phyloP scores from a whole-genome alignment of 1,140 invertebrate genomes.

The Seison nebaliae region DNA sequence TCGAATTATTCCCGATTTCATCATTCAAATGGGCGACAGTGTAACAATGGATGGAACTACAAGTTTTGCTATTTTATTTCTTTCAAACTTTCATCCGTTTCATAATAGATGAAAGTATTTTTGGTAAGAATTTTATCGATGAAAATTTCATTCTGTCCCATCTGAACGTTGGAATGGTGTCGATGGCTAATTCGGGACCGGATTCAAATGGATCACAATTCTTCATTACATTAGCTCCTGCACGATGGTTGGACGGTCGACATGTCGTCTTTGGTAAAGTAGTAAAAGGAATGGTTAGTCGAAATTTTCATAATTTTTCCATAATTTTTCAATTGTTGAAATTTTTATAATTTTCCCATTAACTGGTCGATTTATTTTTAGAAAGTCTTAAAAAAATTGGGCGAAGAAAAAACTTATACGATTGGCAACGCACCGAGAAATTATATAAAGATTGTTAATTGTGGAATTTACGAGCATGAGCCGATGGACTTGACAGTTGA shows the following conservation, averaged over 20 bases:
- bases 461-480: too few relatives aligned
- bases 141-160: conserved; percentile 22
- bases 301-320: too few relatives aligned
- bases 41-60: conserved; percentile 7
- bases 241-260: conserved; percentile 70
- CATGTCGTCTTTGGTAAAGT: conserved; percentile 84
- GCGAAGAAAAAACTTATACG: too few relatives aligned
- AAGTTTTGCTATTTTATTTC: background rate
- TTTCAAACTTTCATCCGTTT: background rate
- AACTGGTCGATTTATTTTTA: too few relatives aligned
- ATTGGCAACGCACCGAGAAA: too few relatives aligned
- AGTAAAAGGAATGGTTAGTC: conserved; percentile 62
- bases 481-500: too few relatives aligned
- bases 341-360: too few relatives aligned
- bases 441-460: too few relatives aligned
- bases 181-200: conserved; percentile 22
- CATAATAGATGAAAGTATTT: conserved; percentile 52
- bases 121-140: conserved; percentile 47
- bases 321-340: too few relatives aligned
- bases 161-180: conserved; percentile 18
- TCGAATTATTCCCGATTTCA: conserved; percentile 67
- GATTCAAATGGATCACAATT: conserved; percentile 28
- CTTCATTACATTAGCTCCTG: conserved; percentile 32
- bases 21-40: conserved; percentile 24
- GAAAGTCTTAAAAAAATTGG: too few relatives aligned